Conservation (phyloP, 2,888 invertebrate species). For the Cremastinae sp. region DNA sequence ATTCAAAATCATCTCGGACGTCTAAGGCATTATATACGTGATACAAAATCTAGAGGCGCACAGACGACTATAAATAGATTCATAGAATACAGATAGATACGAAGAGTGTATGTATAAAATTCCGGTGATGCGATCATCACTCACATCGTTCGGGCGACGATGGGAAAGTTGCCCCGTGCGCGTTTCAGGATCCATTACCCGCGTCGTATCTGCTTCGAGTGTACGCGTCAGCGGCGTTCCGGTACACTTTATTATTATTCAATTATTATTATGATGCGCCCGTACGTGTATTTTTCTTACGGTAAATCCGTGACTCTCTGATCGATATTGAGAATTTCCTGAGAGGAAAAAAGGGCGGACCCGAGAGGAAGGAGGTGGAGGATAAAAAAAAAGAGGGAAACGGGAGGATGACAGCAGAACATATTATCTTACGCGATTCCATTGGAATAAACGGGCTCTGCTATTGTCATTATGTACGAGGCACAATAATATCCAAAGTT, state of each 20-base stretch:
- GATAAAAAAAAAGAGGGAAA: conserved; percentile 11
- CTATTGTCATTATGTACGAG: conserved; percentile 61
- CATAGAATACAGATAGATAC: background rate
- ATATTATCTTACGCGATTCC: conserved; percentile 32
- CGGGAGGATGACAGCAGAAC: conserved; percentile 38
- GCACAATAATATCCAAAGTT: conserved; percentile 11
- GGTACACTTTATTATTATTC: conserved; percentile 5
- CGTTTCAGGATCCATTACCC: conserved; percentile 65
- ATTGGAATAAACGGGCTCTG: conserved; percentile 54
- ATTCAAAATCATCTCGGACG: conserved; percentile 43
- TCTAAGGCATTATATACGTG: conserved; percentile 13
- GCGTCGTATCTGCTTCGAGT: conserved; percentile 29
- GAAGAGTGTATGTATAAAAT: conserved; percentile 24
- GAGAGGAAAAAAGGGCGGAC: too few relatives aligned
- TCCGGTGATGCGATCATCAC: conserved; percentile 62
- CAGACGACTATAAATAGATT: conserved; percentile 6
- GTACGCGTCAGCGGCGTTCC: too few relatives aligned
- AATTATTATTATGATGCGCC: conserved; percentile 18
- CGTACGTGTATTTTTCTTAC: conserved; percentile 9
- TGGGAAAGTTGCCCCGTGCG: conserved; percentile 62
- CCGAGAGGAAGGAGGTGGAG: too few relatives aligned
- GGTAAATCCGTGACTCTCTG: conserved; percentile 30
- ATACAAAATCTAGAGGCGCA: conserved; percentile 8
- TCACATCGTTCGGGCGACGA: conserved; percentile 64
- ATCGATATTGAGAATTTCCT: conserved; percentile 68